Evolutionary conservation across 2,113 vertebrate genomes (phyloP).

Genomic region (Saccopteryx bilineata): DNA sequence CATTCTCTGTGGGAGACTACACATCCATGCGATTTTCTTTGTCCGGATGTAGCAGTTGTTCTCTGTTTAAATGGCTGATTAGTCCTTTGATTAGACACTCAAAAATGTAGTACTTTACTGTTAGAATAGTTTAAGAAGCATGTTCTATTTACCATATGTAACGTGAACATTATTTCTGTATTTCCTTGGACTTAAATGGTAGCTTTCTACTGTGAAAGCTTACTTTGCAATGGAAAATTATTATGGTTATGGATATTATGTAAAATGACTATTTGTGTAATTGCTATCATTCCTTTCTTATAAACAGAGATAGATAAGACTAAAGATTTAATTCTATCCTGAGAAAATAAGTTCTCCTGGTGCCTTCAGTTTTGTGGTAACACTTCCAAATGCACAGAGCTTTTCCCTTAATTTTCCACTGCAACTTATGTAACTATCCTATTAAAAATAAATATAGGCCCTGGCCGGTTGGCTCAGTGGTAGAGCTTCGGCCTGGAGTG

Average conservation of each 20-base stretch:
- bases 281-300: constrained; percentile 52
- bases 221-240: constrained; percentile 61
- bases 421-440: constrained; percentile 48
- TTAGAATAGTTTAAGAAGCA: neutral
- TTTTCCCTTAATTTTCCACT: constrained; percentile 31
- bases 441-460: constrained; percentile 68
- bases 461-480: too few relatives aligned
- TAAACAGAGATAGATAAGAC: constrained; percentile 34
- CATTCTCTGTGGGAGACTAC: neutral
- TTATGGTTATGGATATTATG: constrained; percentile 13
- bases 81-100: neutral
- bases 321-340: constrained; percentile 45
- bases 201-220: constrained; percentile 40
- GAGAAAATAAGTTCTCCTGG: constrained; percentile 32
- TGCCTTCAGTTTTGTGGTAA: constrained; percentile 29
- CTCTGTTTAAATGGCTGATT: constrained; percentile 57
- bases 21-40: neutral
- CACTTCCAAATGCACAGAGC: constrained; percentile 25
- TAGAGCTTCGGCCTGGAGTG: too few relatives aligned
- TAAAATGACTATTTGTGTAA: constrained; percentile 62
- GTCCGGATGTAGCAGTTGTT: neutral
- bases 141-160: constrained; percentile 14
- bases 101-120: constrained; percentile 16
- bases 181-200: constrained; percentile 49
- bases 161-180: constrained; percentile 28